Percentiles rank a stretch among this genome's conserved stretches.
Evolutionary conservation across 2,888 invertebrate species (phyloP).

Genomic region (Microplitis manilae): DNA sequence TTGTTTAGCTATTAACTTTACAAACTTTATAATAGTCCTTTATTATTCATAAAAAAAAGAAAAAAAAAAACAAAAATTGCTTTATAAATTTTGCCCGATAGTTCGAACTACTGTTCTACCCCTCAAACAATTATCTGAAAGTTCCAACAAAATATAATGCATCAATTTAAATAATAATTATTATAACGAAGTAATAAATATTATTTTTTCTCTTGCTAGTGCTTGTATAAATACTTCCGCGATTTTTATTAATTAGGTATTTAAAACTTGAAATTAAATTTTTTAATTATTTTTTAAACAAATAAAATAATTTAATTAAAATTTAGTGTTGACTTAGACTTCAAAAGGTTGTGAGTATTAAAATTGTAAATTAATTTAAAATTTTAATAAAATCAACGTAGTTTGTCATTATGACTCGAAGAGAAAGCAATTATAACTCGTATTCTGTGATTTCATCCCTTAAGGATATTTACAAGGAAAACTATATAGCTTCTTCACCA

Average conservation of each 20-base stretch:
- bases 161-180: background rate
- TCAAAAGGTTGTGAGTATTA: background rate
- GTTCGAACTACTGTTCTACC: background rate
- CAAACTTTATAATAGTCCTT: background rate
- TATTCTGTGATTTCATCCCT: background rate
- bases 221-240: no score
- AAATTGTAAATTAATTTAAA: background rate
- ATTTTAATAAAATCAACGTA: background rate
- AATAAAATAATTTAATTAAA: background rate
- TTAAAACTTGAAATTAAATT: background rate
- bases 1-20: background rate
- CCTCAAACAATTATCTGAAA: background rate
- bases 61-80: background rate
- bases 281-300: background rate
- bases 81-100: background rate
- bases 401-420: background rate
- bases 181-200: no score
- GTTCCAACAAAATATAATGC: background rate
- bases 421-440: background rate
- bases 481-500: background rate
- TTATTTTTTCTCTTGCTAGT: no score
- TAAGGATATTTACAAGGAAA: constrained; percentile 16
- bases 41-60: background rate
- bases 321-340: background rate
- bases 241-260: no score